These are phyloP conservation scores for Cheilosia grossa DNA, from an alignment of 2,888 invertebrate species.

Conservation along the genomic window DNA sequence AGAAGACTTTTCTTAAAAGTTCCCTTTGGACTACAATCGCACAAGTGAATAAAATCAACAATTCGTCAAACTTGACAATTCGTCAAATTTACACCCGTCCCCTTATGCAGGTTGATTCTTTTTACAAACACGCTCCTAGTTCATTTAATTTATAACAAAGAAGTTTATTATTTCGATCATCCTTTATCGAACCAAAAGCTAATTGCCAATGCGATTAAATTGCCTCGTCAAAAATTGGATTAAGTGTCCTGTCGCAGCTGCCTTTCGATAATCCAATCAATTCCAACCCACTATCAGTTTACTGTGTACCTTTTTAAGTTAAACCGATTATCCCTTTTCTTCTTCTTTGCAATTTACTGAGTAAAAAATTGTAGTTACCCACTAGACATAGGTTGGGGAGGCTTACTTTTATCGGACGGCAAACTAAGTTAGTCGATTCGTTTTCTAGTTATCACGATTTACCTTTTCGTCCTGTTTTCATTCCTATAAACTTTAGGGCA, in stretches of 20 bases:
- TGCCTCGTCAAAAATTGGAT: slow-evolving; percentile 38
- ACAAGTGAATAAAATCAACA: too few relatives aligned
- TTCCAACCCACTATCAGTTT: slow-evolving; percentile 39
- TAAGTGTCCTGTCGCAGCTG: slow-evolving; percentile 27
- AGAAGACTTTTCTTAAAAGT: too few relatives aligned
- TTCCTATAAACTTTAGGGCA: neutral
- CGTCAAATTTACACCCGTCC: too few relatives aligned
- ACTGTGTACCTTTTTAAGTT: slow-evolving; percentile 19
- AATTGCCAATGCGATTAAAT: slow-evolving; percentile 30
- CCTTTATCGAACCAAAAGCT: slow-evolving; percentile 14
- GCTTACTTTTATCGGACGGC: slow-evolving; percentile 5
- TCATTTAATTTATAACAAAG: neutral
- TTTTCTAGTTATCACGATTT: slow-evolving; percentile 21
- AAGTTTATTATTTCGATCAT: neutral
- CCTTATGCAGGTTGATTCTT: too few relatives aligned
- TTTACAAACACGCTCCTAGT: too few relatives aligned
- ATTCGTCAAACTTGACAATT: too few relatives aligned
- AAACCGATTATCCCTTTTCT: slow-evolving; percentile 54
- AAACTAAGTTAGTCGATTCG: slow-evolving; percentile 29
- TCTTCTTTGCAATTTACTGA: neutral
- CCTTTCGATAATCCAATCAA: slow-evolving; percentile 40
- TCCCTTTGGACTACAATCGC: too few relatives aligned
- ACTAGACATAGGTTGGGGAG: neutral
- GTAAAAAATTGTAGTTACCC: slow-evolving; percentile 43
- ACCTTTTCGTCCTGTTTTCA: neutral